Evolutionary conservation across 1,140 invertebrate genomes (phyloP).

Genomic region (Diorhabda elongata): DNA sequence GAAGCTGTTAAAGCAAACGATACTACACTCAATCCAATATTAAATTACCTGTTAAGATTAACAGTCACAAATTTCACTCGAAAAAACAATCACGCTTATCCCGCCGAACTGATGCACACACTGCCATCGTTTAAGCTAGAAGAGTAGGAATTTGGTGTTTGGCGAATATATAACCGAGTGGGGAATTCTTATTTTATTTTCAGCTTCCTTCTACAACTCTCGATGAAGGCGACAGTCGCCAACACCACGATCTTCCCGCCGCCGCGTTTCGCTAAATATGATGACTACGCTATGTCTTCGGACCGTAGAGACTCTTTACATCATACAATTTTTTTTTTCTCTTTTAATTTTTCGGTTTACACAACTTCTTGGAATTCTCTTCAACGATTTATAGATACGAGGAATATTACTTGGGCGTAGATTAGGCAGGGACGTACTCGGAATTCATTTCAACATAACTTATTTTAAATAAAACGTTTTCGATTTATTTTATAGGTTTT

Average conservation of each 20-base stretch:
- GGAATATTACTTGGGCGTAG: no score
- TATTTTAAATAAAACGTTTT: no score
- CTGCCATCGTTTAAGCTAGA: neutral
- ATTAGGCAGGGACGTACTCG: no score
- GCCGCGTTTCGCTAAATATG: neutral
- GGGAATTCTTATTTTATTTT: neutral
- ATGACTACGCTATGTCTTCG: neutral
- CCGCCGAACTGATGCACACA: neutral
- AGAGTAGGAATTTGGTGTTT: neutral
- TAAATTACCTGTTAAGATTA: no score
- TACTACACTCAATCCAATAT: no score
- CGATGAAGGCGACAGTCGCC: neutral
- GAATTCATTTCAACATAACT: no score
- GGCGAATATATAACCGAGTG: neutral
- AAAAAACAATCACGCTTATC: no score
- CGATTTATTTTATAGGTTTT: no score
- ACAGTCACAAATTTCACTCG: no score
- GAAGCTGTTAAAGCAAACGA: no score
- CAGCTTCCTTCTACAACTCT: neutral
- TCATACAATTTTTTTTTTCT: neutral
- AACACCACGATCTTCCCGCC: neutral
- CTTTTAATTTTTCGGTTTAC: neutral
- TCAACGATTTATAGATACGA: neutral
- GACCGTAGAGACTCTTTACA: neutral
- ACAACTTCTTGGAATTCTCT: constrained; percentile 1